These are phyloP conservation scores for Pycnomerus fuliginosus DNA, from an alignment of 2,888 invertebrate genomes.

Conservation along the genomic window DNA sequence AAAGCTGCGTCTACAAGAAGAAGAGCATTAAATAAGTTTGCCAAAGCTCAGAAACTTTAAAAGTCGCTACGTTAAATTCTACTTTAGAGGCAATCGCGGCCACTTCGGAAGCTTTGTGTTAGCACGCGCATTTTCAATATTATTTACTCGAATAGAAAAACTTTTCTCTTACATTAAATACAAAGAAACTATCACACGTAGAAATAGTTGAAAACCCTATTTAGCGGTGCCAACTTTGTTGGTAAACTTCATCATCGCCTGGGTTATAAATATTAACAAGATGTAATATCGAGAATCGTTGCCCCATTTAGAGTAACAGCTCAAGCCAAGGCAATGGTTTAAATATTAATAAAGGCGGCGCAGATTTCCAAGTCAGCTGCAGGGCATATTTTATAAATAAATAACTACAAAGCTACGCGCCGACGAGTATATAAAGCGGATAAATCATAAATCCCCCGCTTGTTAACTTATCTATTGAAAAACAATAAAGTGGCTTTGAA, in stretches of 20 bases:
- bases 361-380: constrained; percentile 27
- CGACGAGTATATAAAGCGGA: constrained; percentile 18
- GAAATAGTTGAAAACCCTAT: background rate
- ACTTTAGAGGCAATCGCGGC: constrained; percentile 48
- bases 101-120: constrained; percentile 32
- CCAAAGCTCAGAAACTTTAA: constrained; percentile 36
- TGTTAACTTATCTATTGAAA: constrained; percentile 23
- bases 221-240: constrained; percentile 8
- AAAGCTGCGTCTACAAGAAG: constrained; percentile 17
- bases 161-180: too few species aligned
- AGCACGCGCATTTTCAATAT: constrained; percentile 36
- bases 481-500: constrained; percentile 18
- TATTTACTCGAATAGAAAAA: constrained; percentile 38
- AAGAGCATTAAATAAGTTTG: constrained; percentile 37
- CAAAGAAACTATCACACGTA: too few species aligned
- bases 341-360: constrained; percentile 32
- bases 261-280: constrained; percentile 31
- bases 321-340: constrained; percentile 26
- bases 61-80: constrained; percentile 48
- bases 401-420: constrained; percentile 13
- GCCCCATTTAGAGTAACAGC: constrained; percentile 30
- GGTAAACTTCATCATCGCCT: constrained; percentile 23
- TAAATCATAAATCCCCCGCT: constrained; percentile 22
- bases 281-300: constrained; percentile 31
- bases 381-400: constrained; percentile 28